These are phyloP conservation scores for Cotesia vestalis DNA, from an alignment of 1,140 invertebrate species.

Conservation along the genomic window DNA sequence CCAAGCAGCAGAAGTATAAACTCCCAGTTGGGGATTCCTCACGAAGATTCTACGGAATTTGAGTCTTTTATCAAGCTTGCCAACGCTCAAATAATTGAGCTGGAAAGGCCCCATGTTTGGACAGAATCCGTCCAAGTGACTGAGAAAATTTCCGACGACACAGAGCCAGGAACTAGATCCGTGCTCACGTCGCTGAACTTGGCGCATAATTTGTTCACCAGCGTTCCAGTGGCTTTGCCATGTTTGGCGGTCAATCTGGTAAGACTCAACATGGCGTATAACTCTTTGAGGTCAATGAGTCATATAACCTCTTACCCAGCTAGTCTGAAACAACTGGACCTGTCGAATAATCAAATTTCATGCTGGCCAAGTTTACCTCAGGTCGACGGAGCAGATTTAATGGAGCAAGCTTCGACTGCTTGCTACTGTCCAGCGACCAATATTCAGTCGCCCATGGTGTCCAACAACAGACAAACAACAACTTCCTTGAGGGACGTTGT, in stretches of 20 bases:
- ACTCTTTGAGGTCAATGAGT: slow-evolving; percentile 85
- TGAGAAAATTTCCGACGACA: slow-evolving; percentile 70
- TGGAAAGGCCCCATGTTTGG: slow-evolving; percentile 79
- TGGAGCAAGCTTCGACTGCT: slow-evolving; percentile 71
- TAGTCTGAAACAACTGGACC: slow-evolving; percentile 88
- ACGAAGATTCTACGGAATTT: slow-evolving; percentile 60
- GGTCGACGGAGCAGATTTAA: slow-evolving; percentile 71
- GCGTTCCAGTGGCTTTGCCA: slow-evolving; percentile 85
- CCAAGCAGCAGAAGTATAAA: slow-evolving; percentile 53
- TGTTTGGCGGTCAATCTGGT: slow-evolving; percentile 88
- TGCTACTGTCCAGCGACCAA: slow-evolving; percentile 70
- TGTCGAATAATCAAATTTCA: slow-evolving; percentile 91
- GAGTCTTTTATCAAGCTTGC: slow-evolving; percentile 61
- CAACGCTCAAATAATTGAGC: slow-evolving; percentile 64
- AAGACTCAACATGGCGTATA: slow-evolving; percentile 90
- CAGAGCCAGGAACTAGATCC: slow-evolving; percentile 63
- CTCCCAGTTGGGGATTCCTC: slow-evolving; percentile 48
- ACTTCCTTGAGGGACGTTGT: slow-evolving; percentile 76
- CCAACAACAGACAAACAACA: slow-evolving; percentile 61
- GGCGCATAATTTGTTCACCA: slow-evolving; percentile 89
- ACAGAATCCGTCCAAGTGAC: slow-evolving; percentile 74
- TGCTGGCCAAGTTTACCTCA: slow-evolving; percentile 87
- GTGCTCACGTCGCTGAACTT: slow-evolving; percentile 82
- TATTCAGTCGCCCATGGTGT: slow-evolving; percentile 56
- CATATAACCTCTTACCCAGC: slow-evolving; percentile 90